These are phyloP conservation scores for Diplodus puntazzo DNA, from an alignment of 2,797 vertebrate genomes.

Conservation along the genomic window DNA sequence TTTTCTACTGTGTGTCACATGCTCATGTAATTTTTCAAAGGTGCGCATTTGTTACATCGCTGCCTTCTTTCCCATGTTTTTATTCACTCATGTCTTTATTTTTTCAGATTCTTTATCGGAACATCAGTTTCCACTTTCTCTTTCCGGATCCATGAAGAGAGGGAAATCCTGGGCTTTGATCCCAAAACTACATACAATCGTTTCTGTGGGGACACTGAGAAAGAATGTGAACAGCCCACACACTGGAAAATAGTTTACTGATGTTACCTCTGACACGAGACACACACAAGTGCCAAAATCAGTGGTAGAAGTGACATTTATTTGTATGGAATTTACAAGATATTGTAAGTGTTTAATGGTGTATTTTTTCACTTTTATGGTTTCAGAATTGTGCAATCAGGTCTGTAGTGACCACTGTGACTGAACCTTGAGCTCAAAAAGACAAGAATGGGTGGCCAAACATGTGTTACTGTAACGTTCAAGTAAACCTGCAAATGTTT, in stretches of 20 bases:
- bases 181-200: conserved; percentile 96
- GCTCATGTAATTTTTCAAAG: neutral
- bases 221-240: conserved; percentile 94
- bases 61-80: accelerated
- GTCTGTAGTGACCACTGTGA: conserved; percentile 55
- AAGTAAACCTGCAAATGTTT: conserved; percentile 32
- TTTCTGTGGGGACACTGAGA: conserved; percentile 94
- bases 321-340: conserved; percentile 32
- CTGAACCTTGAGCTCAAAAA: conserved; percentile 46
- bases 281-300: conserved; percentile 73
- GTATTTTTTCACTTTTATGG: conserved; percentile 32
- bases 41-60: neutral
- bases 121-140: conserved; percentile 98
- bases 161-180: conserved; percentile 96
- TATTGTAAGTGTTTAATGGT: conserved; percentile 33
- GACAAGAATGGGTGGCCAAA: conserved; percentile 43
- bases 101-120: conserved; percentile 92
- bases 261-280: conserved; percentile 44
- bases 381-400: conserved; percentile 63
- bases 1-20: neutral
- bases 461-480: conserved; percentile 35
- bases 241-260: conserved; percentile 97
- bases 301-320: conserved; percentile 57
- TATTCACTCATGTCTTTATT: neutral
- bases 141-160: conserved; percentile 96